phyloP scores from a whole-genome alignment of 1,140 invertebrate species.

The Bombus balteatus region DNA sequence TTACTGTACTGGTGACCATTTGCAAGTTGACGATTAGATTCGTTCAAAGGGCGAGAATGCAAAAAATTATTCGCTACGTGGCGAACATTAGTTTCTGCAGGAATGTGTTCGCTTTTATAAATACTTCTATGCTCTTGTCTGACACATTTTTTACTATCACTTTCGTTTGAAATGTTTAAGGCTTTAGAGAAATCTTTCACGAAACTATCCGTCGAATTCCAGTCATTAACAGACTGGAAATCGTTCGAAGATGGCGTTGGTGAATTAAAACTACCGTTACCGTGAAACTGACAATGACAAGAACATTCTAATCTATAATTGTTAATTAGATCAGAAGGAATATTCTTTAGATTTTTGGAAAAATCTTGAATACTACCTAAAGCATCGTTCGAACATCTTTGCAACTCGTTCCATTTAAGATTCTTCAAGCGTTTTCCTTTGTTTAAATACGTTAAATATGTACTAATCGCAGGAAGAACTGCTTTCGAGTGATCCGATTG shows the following conservation, averaged over 20 bases:
- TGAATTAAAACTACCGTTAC: no score
- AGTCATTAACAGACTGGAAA: background rate
- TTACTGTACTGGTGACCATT: background rate
- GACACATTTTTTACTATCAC: background rate
- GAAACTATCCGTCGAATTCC: background rate
- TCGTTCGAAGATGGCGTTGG: background rate
- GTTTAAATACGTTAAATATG: background rate
- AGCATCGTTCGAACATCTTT: background rate
- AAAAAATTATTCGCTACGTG: background rate
- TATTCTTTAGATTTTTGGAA: background rate
- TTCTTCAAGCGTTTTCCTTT: background rate
- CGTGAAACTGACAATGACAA: background rate
- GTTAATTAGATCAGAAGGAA: background rate
- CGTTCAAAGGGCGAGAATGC: background rate
- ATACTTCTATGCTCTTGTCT: no score
- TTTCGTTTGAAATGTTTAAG: background rate
- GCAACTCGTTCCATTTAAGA: background rate
- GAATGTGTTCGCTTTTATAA: background rate
- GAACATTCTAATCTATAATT: background rate
- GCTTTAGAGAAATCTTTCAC: background rate
- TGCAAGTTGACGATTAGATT: background rate
- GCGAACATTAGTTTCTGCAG: background rate
- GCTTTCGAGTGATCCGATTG: background rate
- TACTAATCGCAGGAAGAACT: slow-evolving; percentile 8
- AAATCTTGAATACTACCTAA: no score